Conservation (phyloP, 2,888 invertebrate genomes). For the Baccha elongata region DNA sequence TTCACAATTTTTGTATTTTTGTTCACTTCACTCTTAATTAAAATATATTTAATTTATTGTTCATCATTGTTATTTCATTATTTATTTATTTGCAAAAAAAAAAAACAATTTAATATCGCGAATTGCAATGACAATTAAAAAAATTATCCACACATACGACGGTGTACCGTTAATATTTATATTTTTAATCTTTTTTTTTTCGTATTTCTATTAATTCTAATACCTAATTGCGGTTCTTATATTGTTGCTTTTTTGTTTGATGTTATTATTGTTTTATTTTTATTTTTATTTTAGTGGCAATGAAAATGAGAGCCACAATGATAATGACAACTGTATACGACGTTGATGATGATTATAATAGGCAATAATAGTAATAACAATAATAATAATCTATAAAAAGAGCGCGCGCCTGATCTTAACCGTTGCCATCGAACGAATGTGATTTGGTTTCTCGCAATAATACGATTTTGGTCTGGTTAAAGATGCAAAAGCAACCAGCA, state of each 20-base stretch:
- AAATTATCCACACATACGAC: background rate
- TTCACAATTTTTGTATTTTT: constrained; percentile 25
- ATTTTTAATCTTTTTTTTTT: background rate
- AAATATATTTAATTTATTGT: background rate
- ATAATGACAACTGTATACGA: constrained; percentile 60
- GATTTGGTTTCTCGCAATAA: constrained; percentile 82
- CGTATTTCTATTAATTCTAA: constrained; percentile 19
- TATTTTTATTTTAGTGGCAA: constrained; percentile 55
- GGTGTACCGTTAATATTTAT: background rate
- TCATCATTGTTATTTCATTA: background rate
- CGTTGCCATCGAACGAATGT: constrained; percentile 83
- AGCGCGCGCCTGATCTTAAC: constrained; percentile 83
- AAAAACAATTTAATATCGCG: background rate
- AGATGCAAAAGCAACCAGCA: constrained; percentile 61
- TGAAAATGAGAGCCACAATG: constrained; percentile 53
- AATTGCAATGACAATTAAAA: constrained; percentile 1
- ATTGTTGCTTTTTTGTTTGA: constrained; percentile 61
- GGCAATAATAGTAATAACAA: constrained; percentile 74
- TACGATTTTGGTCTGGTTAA: constrained; percentile 81
- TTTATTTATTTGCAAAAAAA: background rate
- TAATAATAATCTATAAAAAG: constrained; percentile 79
- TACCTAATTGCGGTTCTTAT: constrained; percentile 56
- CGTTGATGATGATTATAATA: constrained; percentile 72
- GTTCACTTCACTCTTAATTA: constrained; percentile 24
- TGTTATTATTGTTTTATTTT: constrained; percentile 54